Base-by-base conservation (phyloP, 2,113 vertebrate species). In the Pithys albifrons region DNA sequence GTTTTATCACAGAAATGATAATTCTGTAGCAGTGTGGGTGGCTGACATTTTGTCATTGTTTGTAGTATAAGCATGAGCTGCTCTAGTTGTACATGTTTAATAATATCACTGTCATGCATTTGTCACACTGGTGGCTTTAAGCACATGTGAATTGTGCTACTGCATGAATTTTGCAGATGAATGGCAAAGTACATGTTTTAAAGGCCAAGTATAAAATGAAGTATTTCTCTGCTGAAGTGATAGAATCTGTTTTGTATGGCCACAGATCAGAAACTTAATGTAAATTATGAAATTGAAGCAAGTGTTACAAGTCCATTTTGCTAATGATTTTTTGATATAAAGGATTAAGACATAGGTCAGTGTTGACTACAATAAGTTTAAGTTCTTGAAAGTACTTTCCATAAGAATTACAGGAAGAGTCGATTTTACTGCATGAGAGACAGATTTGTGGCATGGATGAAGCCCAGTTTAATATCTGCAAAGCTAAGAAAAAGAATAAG, bases 181-280 rank as follows among this genome's bases (percentile, higher is more conserved):
- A 64, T 88, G 94, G 70, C 43, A 70, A 31, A 95, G 82, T 85
- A 90, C 78, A 18, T 97, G 29, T 75, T 93, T 95, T 80, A 85
- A 76, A 76, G 82, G 76, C 76, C 74, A 43, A 93, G 51, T 89
- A 82, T 94, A 91, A 96, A 97, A 77, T 64, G 70, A 72, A 41
- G 31, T 78, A 80, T 90, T 96, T 65, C 41, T 94, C 65, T 96
- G 51, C 78, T 95, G 88, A 97, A 96, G 96, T 95, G 46, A 94
- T 78, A 71, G 88, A 86, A 88, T 70, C 37, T 97, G 64, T 97
- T 97, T 97, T 59, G 80, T 89, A 49, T 97, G 95, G 96, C 95
- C 85, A 48, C 75, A 66, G 61, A 93, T 94, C 96, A 98, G 86
- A 95, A 84, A 45, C 45, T 66, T 92, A 76, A 51, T 87, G 1